Conservation (phyloP, 2,888 invertebrate genomes). For the Athalia rosae region DNA sequence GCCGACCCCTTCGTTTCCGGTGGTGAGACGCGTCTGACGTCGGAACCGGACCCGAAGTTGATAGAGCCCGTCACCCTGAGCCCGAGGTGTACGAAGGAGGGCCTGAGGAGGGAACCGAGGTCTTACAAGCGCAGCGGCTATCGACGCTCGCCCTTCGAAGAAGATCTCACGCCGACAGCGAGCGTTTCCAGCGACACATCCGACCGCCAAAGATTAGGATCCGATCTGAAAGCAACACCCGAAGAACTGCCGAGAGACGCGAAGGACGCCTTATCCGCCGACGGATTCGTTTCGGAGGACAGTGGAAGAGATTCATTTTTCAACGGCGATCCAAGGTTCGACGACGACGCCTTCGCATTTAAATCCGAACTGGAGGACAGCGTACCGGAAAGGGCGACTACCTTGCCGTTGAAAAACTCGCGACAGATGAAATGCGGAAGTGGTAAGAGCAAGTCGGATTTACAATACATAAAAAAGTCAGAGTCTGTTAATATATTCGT, state of each 20-base stretch:
- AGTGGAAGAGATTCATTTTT: conserved; percentile 64
- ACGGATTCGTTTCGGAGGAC: conserved; percentile 62
- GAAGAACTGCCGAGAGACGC: conserved; percentile 52
- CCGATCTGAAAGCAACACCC: conserved; percentile 66
- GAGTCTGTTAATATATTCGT: conserved; percentile 94
- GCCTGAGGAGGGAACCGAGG: conserved; percentile 56
- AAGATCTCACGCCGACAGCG: conserved; percentile 77
- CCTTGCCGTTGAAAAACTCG: conserved; percentile 60
- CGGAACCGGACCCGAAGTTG: conserved; percentile 55
- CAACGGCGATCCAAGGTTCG: conserved; percentile 67
- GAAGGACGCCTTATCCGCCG: conserved; percentile 57
- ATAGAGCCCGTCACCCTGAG: conserved; percentile 58
- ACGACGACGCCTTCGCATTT: conserved; percentile 68
- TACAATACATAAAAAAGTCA: conserved; percentile 85
- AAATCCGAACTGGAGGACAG: conserved; percentile 69
- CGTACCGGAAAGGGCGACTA: conserved; percentile 65
- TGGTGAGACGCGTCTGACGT: conserved; percentile 58
- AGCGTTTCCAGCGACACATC: conserved; percentile 67
- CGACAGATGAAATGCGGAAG: conserved; percentile 73
- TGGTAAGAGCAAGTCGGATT: conserved; percentile 73
- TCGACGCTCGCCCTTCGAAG: conserved; percentile 72
- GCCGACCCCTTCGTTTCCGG: conserved; percentile 56
- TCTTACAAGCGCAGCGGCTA: conserved; percentile 62
- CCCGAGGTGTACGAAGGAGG: conserved; percentile 61
- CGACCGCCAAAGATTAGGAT: conserved; percentile 61